Evolutionary conservation across 2,113 vertebrate species (phyloP).

Genomic region (Gambusia affinis): DNA sequence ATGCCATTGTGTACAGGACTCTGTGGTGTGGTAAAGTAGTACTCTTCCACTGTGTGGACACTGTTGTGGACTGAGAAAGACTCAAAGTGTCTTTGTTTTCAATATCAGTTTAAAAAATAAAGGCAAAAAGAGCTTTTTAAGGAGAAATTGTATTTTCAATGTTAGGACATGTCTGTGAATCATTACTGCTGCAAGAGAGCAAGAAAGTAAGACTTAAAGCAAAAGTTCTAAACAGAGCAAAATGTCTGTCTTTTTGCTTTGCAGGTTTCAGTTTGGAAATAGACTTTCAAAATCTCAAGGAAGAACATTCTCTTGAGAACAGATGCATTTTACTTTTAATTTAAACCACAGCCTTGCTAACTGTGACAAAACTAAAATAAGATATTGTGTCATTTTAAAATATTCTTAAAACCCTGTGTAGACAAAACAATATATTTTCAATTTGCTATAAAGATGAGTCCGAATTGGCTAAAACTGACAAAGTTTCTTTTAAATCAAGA

Average conservation of each 20-base stretch:
- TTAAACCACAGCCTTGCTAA: not conserved
- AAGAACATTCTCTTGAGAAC: not conserved
- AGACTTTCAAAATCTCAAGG: not conserved
- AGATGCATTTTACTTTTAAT: not conserved
- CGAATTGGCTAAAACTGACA: not conserved
- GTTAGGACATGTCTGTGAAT: no score
- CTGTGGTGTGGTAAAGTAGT: not conserved
- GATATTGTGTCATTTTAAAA: not conserved
- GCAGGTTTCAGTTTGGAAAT: not conserved
- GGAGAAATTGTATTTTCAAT: no score
- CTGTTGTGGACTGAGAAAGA: not conserved
- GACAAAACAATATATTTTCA: not conserved
- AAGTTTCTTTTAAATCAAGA: no score
- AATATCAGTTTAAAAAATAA: no score
- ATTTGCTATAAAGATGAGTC: not conserved
- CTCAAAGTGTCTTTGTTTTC: no score
- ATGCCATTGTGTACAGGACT: not conserved
- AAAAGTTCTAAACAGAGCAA: not conserved
- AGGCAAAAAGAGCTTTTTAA: no score
- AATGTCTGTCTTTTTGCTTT: no score
- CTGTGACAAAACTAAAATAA: not conserved
- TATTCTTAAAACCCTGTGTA: not conserved
- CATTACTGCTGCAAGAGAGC: no score
- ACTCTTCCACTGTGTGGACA: no score
- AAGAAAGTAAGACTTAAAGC: not conserved